These are phyloP conservation scores for Neolamprologus brichardi DNA, from an alignment of 2,113 vertebrate species.

Conservation along the genomic window DNA sequence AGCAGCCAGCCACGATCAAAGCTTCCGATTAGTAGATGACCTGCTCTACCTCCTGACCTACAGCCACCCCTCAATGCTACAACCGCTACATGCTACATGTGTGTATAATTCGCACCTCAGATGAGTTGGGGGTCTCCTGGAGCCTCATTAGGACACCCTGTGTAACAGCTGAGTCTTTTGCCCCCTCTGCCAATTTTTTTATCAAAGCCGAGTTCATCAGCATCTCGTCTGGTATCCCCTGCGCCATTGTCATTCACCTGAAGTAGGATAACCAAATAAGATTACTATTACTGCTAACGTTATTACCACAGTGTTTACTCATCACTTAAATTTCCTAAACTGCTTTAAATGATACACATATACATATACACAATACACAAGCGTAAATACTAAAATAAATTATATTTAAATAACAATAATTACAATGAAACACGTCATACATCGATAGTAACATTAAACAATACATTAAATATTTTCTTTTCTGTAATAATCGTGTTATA, in stretches of 20 bases:
- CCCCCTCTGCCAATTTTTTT: slow-evolving; percentile 63
- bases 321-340: not conserved
- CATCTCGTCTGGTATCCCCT: slow-evolving; percentile 52
- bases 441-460: not conserved
- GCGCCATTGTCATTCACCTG: slow-evolving; percentile 52
- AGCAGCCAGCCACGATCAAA: not conserved
- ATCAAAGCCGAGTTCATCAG: slow-evolving; percentile 67
- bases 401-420: not conserved
- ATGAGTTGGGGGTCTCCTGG: slow-evolving; percentile 73
- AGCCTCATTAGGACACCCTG: slow-evolving; percentile 83
- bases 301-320: not conserved
- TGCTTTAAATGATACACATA: not conserved
- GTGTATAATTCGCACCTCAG: slow-evolving; percentile 68
- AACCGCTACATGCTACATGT: not conserved
- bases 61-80: not conserved
- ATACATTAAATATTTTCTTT: not conserved
- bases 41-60: not conserved
- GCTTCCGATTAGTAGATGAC: not conserved
- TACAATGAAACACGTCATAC: not conserved
- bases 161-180: slow-evolving; percentile 81
- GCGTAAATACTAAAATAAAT: not conserved
- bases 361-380: not conserved
- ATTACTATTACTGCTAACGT: accelerated
- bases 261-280: not conserved
- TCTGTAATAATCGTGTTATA: not conserved